Base-by-base conservation (phyloP, 2,113 vertebrate genomes). In the Hippocampus abdominalis region DNA sequence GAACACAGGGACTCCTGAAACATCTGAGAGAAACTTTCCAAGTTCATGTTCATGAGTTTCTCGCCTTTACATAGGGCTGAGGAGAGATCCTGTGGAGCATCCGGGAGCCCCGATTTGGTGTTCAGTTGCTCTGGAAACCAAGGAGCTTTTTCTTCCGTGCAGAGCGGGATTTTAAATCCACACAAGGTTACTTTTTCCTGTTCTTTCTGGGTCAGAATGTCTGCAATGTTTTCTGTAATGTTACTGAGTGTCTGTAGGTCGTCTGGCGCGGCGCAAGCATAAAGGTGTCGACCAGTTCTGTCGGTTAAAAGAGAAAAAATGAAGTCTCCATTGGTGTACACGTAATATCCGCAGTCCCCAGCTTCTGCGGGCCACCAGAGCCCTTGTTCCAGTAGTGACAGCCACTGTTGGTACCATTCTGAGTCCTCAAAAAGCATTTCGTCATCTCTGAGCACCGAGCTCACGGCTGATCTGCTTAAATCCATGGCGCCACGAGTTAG, bases 251-350 rank as follows among this genome's bases (percentile, higher is more conserved):
- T 76, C 86, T 91, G 91, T 70, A 82, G 83, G 12, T 94, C 91
- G 2, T 85, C 81, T 51, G 91, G 92, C 5, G 93, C 91, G 74
- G 91, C 90, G 84, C 94, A 97, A 20, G 95, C 87, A 20, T 98
- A 98, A 1, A 94, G 91, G 74, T 96, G 94, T 64, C 92, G 91
- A 3, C 96, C 96, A 71, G 92, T 88, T 81, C 92, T 91, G 86
- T 99, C 96, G 39, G 97, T 98, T 53, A 99, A 89, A 60, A 98
- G 82, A 0, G 95, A 97, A 86, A 96, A 99, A 62, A 98, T 94
- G 75, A 93, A 95, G 40, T 94, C 91, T 48, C 91, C 92, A 85
- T 98, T 93, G 44, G 93, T 94, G 78, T 96, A 97, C 88, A 97
- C 90, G 76, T 93, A 98, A 84, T 98, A 95, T 1, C 96, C 96